Conservation (phyloP, 2,797 vertebrate species). For the Vireo griseus region DNA sequence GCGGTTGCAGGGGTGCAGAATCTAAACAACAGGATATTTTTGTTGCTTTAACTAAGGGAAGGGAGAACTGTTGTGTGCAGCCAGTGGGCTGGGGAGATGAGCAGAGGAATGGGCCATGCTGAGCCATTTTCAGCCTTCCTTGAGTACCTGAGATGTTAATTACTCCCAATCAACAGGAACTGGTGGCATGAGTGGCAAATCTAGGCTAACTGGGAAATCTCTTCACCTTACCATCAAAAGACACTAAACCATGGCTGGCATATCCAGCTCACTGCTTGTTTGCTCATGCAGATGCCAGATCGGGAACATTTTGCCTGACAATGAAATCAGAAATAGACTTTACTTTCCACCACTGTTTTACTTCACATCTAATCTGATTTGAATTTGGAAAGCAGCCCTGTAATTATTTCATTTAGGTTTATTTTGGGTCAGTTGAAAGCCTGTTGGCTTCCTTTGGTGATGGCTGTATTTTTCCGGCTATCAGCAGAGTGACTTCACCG, state of each 20-base stretch:
- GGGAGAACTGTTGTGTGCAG: not conserved
- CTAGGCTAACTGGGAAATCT: not conserved
- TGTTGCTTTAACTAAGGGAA: not conserved
- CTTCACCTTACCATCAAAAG: not conserved
- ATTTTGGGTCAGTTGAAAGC: slow-evolving; percentile 37
- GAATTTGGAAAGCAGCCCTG: slow-evolving; percentile 62
- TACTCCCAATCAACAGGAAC: not conserved
- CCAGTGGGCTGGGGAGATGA: not conserved
- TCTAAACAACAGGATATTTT: not conserved
- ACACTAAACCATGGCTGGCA: not conserved
- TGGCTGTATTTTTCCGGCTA: slow-evolving; percentile 27
- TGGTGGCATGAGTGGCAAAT: not conserved
- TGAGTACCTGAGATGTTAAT: not conserved
- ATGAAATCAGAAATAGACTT: slow-evolving; percentile 60
- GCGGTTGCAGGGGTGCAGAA: not conserved
- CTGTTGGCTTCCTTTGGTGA: slow-evolving; percentile 38
- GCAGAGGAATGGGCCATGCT: not conserved
- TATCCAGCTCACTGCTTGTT: not conserved
- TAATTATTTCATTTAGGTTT: slow-evolving; percentile 71
- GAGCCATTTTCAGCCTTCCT: not conserved
- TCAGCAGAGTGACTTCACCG: not conserved
- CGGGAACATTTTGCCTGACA: slow-evolving; percentile 35
- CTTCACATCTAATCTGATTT: slow-evolving; percentile 74
- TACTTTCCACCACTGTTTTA: slow-evolving; percentile 63
- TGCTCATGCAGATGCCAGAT: not conserved